These are phyloP conservation scores for Antigone vipio DNA, from an alignment of 2,113 vertebrate species.

Conservation along the genomic window DNA sequence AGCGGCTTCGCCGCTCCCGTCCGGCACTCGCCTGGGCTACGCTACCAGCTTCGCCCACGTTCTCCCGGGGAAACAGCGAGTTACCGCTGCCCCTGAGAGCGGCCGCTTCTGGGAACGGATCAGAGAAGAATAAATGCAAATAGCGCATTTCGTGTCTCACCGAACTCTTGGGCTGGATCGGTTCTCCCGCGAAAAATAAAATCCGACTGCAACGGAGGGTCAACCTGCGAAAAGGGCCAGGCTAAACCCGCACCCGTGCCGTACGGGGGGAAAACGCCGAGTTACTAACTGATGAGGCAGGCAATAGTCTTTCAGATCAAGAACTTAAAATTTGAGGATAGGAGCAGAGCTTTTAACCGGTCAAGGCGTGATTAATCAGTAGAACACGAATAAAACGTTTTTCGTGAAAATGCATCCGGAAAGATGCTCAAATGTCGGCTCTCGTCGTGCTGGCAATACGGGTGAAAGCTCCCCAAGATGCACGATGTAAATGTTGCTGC, in stretches of 20 bases:
- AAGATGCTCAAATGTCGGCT: not conserved
- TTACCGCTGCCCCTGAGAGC: too few species aligned
- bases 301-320: not conserved
- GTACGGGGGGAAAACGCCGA: fast-evolving
- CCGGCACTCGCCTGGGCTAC: not conserved
- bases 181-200: not conserved
- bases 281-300: not conserved
- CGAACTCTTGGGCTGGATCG: not conserved
- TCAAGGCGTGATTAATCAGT: not conserved
- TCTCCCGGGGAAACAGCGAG: not conserved
- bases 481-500: not conserved
- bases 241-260: not conserved
- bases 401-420: not conserved
- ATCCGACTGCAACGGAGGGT: not conserved
- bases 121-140: not conserved
- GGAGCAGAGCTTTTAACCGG: not conserved
- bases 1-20: not conserved
- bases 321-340: not conserved
- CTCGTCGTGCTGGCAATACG: fast-evolving
- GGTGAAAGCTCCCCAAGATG: not conserved
- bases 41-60: fast-evolving
- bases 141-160: not conserved
- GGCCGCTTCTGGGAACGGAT: not conserved
- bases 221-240: not conserved
- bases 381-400: not conserved